These are phyloP conservation scores for Carposina sasakii DNA, from an alignment of 1,140 invertebrate species.

Conservation along the genomic window DNA sequence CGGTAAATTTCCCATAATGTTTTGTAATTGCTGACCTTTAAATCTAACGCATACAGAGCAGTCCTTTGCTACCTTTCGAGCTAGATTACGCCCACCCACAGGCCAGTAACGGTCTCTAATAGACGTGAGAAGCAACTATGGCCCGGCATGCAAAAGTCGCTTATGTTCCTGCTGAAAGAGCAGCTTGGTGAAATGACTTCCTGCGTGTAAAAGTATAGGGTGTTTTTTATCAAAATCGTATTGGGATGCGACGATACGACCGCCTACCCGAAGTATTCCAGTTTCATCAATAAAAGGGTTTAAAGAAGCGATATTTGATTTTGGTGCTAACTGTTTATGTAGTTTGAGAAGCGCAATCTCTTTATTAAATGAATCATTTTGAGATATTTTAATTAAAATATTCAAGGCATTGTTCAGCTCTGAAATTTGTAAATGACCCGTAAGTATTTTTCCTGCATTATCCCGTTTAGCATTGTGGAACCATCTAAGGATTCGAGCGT, in stretches of 20 bases:
- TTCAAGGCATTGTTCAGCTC: neutral
- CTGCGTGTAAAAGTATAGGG: slow-evolving; percentile 1
- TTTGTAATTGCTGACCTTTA: neutral
- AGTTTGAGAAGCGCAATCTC: neutral
- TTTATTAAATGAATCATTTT: neutral
- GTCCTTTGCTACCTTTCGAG: neutral
- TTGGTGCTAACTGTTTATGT: neutral
- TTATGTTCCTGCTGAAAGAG: neutral
- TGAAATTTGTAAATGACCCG: neutral
- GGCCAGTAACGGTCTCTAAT: neutral
- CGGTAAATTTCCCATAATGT: slow-evolving; percentile 44
- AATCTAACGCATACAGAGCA: neutral
- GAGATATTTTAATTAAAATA: neutral
- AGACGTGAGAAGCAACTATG: neutral
- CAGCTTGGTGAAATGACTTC: neutral
- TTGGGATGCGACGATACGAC: neutral
- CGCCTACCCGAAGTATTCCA: neutral
- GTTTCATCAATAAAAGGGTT: neutral
- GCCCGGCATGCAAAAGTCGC: neutral
- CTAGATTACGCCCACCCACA: neutral
- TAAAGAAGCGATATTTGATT: neutral
- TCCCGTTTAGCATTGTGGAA: neutral
- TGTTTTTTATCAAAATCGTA: neutral
- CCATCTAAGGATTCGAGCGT: neutral
- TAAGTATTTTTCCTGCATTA: neutral